Percentiles rank a stretch among this genome's conserved stretches.
These are phyloP conservation scores for Keiferia lycopersicella DNA, from an alignment of 2,888 invertebrate genomes.

Conservation along the genomic window DNA sequence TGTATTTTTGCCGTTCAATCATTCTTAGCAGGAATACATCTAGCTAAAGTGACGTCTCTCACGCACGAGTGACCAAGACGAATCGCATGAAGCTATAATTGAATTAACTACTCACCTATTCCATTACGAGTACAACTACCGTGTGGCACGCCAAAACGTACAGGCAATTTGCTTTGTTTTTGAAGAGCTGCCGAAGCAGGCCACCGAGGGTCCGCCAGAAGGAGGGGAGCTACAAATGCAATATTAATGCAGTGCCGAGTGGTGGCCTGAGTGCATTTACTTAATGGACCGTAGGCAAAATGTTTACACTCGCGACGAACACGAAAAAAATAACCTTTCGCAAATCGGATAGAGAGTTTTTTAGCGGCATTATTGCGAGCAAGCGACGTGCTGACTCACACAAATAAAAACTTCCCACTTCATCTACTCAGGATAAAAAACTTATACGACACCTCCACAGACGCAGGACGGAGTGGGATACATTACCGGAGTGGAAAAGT, in stretches of 20 bases:
- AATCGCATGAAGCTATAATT: slow-evolving; percentile 2
- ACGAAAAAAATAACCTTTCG: slow-evolving; percentile 58
- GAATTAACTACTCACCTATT: neutral
- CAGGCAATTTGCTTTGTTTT: slow-evolving; percentile 45
- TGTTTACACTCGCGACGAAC: slow-evolving; percentile 69
- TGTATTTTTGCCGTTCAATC: neutral
- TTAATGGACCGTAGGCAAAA: slow-evolving; percentile 78
- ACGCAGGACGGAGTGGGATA: slow-evolving; percentile 73
- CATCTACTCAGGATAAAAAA: slow-evolving; percentile 67
- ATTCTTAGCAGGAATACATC: slow-evolving; percentile 1
- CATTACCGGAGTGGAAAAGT: slow-evolving; percentile 81
- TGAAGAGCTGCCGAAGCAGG: slow-evolving; percentile 51
- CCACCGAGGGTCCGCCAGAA: slow-evolving; percentile 44
- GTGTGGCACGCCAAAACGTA: slow-evolving; percentile 10
- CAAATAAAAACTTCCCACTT: slow-evolving; percentile 66
- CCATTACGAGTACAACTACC: neutral
- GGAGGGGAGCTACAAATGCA: slow-evolving; percentile 78
- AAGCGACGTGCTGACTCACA: slow-evolving; percentile 57
- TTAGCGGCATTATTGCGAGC: slow-evolving; percentile 67
- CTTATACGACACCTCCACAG: slow-evolving; percentile 71
- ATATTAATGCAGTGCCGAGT: slow-evolving; percentile 83
- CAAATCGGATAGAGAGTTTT: slow-evolving; percentile 63
- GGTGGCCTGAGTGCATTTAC: slow-evolving; percentile 75
- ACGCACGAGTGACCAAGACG: slow-evolving; percentile 4
- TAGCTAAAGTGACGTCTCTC: too few species aligned